Conservation (phyloP, 2,797 vertebrate genomes). For the Clarias platycephalus region DNA sequence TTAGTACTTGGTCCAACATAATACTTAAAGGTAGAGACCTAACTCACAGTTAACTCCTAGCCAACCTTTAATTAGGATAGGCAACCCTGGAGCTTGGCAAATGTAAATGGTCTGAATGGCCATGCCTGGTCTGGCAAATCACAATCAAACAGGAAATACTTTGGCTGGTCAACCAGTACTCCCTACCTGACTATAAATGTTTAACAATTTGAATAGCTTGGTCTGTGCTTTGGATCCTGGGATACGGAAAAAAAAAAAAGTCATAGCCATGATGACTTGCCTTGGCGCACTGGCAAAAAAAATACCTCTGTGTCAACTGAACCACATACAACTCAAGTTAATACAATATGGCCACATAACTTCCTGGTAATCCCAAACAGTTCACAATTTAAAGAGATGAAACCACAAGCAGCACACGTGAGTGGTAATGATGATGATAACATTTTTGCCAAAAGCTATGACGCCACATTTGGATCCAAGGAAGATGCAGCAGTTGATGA, state of each 20-base stretch:
- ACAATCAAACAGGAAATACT: not conserved
- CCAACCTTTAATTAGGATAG: not conserved
- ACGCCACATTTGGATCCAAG: not conserved
- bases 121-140: not conserved
- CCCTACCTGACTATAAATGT: not conserved
- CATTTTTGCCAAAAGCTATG: not conserved
- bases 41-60: not conserved
- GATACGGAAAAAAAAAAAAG: not conserved
- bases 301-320: not conserved
- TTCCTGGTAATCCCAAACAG: not conserved
- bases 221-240: not conserved
- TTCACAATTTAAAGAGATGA: not conserved
- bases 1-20: not conserved
- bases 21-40: not conserved
- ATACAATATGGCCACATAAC: not conserved
- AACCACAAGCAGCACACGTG: not conserved
- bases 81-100: not conserved
- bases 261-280: not conserved
- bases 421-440: not conserved
- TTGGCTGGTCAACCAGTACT: not conserved
- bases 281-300: not conserved
- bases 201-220: not conserved
- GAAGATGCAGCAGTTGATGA: not conserved
- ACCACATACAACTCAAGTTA: not conserved
- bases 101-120: not conserved